These are phyloP conservation scores for Otolemur garnettii DNA, from an alignment of 2,113 vertebrate species.

Conservation along the genomic window DNA sequence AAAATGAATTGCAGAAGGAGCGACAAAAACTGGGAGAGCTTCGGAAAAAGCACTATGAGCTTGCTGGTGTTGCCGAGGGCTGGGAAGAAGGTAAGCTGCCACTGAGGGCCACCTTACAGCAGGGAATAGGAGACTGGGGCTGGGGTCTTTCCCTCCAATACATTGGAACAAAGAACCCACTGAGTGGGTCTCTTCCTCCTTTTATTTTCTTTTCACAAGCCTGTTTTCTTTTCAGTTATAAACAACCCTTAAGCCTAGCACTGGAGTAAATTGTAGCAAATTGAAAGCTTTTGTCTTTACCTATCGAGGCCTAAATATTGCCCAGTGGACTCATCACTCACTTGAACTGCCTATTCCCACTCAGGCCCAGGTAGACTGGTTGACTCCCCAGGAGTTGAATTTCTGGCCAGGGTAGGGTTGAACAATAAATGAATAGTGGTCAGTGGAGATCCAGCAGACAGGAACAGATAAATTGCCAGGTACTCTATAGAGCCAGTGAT, in stretches of 20 bases:
- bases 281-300: neutral
- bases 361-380: neutral
- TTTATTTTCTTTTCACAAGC: neutral
- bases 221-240: neutral
- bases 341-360: neutral
- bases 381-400: neutral
- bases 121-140: neutral
- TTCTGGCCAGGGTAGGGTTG: neutral
- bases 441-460: neutral
- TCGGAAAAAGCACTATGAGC: constrained; percentile 97
- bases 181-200: fast-evolving
- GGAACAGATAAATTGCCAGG: neutral
- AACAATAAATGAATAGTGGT: neutral
- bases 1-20: constrained; percentile 96
- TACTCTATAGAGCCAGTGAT: neutral
- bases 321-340: neutral
- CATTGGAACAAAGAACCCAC: too few relatives aligned
- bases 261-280: neutral
- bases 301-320: neutral
- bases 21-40: constrained; percentile 96
- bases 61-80: constrained; percentile 95
- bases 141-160: neutral
- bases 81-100: constrained; percentile 92
- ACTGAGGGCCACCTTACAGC: fast-evolving
- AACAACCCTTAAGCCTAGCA: neutral